Base-by-base conservation (phyloP, 2,888 invertebrate species). In the Agrilus mali region DNA sequence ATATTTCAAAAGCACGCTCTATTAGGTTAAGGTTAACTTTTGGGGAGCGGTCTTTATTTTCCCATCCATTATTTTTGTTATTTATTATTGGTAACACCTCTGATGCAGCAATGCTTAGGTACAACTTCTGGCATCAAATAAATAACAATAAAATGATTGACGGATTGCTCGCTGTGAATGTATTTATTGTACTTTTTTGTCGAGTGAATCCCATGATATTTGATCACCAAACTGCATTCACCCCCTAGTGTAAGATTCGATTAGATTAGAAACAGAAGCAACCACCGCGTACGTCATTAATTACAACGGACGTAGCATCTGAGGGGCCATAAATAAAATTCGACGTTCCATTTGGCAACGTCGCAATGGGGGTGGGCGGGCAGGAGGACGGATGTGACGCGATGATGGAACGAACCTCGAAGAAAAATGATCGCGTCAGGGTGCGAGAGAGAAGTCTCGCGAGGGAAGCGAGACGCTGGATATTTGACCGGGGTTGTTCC, bases 391-490 rank as follows among this genome's bases (percentile, higher is more conserved):
- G 72, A 71, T 75, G 75, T 78, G 78, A 78, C 77, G 77, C 76
- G 77, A 78, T 78, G 78, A 78, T 78, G 77, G 77, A 78, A 75
- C 77, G 77, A 68, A 74, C 75, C 74, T 73, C 61, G 75, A 75
- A 78, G 78, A 78, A 78, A 78, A 78, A 78, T 78, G 77, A 78
- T 77, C 77, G 73, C 73, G 77, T 64, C 64, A 71, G 64, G 58
- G 56, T 44, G 68, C 70, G 55, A 58, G 68, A 55, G 56, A 55
- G 59, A 55, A 61, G 67, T 69, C 48, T 55, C 66, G 55, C 52
- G 62, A 64, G 69, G 71, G 69, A 71, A 73, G 73, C 72, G 74
- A 73, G 72, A 74, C 71, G 70, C 72, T 71, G 72, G 71, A 71
- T 65, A 71, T 69, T 73, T 73, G 74, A 74, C 75, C 73, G 75